Evolutionary conservation across 2,888 invertebrate species (phyloP), one percentile per base, ranked within the genome.

Genomic region (Tiphia femorata): DNA sequence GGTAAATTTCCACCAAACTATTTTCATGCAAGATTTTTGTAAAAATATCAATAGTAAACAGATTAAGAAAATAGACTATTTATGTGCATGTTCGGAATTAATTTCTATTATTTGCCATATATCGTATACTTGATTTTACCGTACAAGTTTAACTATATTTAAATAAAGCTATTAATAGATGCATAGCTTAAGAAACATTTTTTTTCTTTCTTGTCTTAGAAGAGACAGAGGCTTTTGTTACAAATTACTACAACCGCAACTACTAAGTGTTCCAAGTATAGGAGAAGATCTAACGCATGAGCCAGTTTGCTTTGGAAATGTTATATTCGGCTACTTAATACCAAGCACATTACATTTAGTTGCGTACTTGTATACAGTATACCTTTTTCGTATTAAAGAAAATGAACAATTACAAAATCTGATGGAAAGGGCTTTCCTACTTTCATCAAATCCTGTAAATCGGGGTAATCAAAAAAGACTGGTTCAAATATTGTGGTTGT

Each of bases 331-430:
- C 25, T 93, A 92, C 75, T 85, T 92, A 16, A 87, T 92, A 42
- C 94, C 94, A 2, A 90, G 91, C 81, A 68, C 88, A 46, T 82
- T 94, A 21, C 93, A 94, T 83, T 87, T 94, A 50, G 63, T 86
- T 40, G 92, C 92, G 10, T 94, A 92, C 76, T 70, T 92, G 12
- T 90, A 92, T 64, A 90, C 92, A 0, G 85, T 93, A 49, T 89
- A 90, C 75, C 85, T 93, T 46, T 92, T 93, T 79, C 86, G 93
- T 71, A 87, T 90, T 64, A 89, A 90, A 25, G 93, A 94, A 79
- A 93, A 92, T 77, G 94, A 94, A 78, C 93, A 94, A 73, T 81
- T 94, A 47, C 92, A 93, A 72, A 92, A 92, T 84, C 85, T 94
- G 44, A 92, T 94, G 88, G 94, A 94, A 82, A 87, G 93, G 72